Percentiles rank a stretch among this genome's conserved stretches.
These are phyloP conservation scores for Bombus haemorrhoidalis DNA, from an alignment of 1,140 invertebrate genomes.

Conservation along the genomic window DNA sequence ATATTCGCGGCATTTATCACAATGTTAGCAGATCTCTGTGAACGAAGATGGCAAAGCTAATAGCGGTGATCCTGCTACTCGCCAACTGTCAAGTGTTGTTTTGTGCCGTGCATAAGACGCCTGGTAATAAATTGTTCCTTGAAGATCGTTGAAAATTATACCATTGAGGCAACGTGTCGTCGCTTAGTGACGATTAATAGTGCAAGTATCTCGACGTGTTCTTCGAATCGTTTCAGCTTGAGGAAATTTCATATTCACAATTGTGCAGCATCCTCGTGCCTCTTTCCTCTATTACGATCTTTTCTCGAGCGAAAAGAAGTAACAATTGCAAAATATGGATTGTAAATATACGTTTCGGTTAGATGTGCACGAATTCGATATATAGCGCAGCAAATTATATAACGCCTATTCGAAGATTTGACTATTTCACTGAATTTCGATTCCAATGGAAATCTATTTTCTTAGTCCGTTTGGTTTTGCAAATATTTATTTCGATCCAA, in stretches of 20 bases:
- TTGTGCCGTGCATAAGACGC: neutral
- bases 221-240: neutral
- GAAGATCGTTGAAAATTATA: neutral
- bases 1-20: neutral
- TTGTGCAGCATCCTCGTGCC: neutral
- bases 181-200: neutral
- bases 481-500: neutral
- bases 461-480: neutral
- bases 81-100: neutral
- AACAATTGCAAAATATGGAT: neutral
- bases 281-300: no score
- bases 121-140: slow-evolving; percentile 8
- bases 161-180: no score
- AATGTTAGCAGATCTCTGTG: neutral
- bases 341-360: neutral
- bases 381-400: neutral
- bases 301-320: neutral
- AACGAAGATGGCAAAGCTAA: slow-evolving; percentile 1
- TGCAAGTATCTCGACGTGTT: neutral
- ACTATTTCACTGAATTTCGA: neutral
- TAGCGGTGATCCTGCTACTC: neutral
- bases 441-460: no score
- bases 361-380: neutral
- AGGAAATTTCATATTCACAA: neutral
- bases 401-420: neutral